phyloP scores from a whole-genome alignment of 2,888 invertebrate species.

The Nomada flava region DNA sequence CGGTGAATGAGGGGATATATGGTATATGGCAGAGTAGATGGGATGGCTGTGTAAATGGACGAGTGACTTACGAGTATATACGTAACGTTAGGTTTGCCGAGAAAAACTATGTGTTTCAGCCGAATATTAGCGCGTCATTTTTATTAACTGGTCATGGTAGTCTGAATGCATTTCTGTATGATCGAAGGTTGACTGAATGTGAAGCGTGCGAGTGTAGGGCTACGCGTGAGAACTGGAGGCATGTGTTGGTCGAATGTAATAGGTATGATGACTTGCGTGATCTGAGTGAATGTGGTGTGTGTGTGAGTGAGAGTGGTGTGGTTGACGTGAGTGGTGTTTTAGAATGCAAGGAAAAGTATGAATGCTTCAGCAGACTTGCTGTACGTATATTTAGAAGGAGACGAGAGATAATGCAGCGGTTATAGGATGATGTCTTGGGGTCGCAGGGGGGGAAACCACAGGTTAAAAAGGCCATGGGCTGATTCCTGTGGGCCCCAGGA shows the following conservation, averaged over 20 bases:
- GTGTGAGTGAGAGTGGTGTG: neutral
- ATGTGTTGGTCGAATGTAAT: neutral
- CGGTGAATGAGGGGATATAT: neutral
- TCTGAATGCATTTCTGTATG: conserved; percentile 18
- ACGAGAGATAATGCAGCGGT: too few species aligned
- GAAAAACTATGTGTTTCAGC: conserved; percentile 3
- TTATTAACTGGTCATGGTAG: conserved; percentile 21
- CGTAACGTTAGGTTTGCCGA: conserved; percentile 11
- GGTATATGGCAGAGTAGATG: conserved; percentile 26
- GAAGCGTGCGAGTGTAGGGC: conserved; percentile 8
- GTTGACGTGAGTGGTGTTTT: too few species aligned
- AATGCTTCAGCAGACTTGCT: too few species aligned
- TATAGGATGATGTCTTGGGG: too few species aligned
- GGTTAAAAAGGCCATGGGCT: too few species aligned
- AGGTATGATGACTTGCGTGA: neutral
- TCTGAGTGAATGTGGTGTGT: neutral
- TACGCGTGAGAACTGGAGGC: conserved; percentile 4
- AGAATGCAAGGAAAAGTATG: too few species aligned
- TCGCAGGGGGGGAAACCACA: too few species aligned
- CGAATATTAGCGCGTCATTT: neutral
- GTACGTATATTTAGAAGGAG: too few species aligned
- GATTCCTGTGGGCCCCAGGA: too few species aligned
- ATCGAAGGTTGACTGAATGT: neutral
- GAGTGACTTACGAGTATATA: conserved; percentile 26
- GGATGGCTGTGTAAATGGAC: conserved; percentile 11